Conservation (phyloP, 2,113 vertebrate genomes). For the Calypte anna region DNA sequence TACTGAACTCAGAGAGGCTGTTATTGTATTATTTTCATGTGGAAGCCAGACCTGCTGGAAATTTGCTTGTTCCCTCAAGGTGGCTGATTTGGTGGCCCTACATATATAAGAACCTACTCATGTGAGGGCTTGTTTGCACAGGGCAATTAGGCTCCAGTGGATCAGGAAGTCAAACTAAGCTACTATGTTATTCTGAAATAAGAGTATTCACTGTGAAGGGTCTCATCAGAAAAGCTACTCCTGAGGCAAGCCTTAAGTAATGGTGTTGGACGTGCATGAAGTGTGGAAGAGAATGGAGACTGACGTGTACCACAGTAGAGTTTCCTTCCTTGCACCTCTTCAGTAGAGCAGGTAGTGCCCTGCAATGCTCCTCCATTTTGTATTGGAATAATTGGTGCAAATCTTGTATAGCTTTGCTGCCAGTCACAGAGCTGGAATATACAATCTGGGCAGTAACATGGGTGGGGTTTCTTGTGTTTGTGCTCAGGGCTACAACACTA, state of each 20-base stretch:
- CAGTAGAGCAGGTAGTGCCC: background rate
- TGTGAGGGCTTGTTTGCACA: background rate
- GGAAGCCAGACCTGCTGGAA: constrained; percentile 38
- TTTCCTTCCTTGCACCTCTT: background rate
- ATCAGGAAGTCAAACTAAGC: background rate
- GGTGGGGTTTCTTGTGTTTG: background rate
- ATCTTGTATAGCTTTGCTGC: background rate
- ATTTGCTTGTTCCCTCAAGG: constrained; percentile 12
- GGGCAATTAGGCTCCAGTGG: background rate
- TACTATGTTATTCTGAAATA: background rate
- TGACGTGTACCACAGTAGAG: background rate
- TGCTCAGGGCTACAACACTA: background rate
- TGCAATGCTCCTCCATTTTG: background rate
- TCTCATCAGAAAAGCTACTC: background rate
- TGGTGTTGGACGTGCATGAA: background rate
- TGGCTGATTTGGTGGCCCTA: background rate
- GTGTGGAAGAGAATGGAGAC: background rate
- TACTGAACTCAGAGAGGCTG: background rate
- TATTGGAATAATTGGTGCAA: background rate
- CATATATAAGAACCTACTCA: background rate
- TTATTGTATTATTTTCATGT: constrained; percentile 26
- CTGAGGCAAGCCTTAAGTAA: background rate
- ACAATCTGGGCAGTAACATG: background rate
- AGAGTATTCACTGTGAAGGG: background rate
- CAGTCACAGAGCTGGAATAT: background rate